Base-by-base conservation (phyloP, 2,888 invertebrate species). In the Drosophila neonasuta region DNA sequence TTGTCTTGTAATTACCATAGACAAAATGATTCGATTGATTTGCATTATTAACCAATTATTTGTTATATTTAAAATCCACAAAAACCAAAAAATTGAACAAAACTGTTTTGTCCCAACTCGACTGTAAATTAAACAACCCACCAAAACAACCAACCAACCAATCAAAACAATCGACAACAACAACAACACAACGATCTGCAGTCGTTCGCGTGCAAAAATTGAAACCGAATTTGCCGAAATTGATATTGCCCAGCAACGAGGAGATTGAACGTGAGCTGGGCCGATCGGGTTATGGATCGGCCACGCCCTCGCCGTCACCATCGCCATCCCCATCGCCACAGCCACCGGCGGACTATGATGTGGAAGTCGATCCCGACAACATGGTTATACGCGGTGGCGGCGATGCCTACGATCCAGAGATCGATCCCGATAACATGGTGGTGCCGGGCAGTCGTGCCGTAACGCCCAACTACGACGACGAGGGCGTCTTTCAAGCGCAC, bases 171-270 rank as follows among this genome's bases (percentile, higher is more conserved):
- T 51, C 52, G 44, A 48, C 60, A 61, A 68, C 46, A 64, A 59
- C 73, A 67, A 66, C 77, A 50, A 73, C 58, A 61, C 66, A 24
- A 58, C 50, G 60, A 54, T 9, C 30, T 57, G 50, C 15, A 91
- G 91, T 91, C 87, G 88, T 91, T 71, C 91, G 90, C 83, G 89
- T 91, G 80, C 88, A 91, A 88, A 91, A 91, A 80, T 70, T 90
- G 52, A 91, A 90, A 79, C 88, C 90, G 60, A 91, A 91, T 74
- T 87, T 91, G 76, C 90, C 91, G 49, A 90, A 90, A 88, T 84
- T 90, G 76, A 90, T 90, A 81, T 80, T 90, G 81, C 90, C 90
- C 79, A 83, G 86, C 73, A 90, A 90, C 73, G 82, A 85, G 75
- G 89, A 83, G 75, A 81, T 90, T 73, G 86, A 87, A 72, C 78